These are phyloP conservation scores for Poecilia gillii DNA, from an alignment of 2,797 vertebrate species.

Conservation along the genomic window DNA sequence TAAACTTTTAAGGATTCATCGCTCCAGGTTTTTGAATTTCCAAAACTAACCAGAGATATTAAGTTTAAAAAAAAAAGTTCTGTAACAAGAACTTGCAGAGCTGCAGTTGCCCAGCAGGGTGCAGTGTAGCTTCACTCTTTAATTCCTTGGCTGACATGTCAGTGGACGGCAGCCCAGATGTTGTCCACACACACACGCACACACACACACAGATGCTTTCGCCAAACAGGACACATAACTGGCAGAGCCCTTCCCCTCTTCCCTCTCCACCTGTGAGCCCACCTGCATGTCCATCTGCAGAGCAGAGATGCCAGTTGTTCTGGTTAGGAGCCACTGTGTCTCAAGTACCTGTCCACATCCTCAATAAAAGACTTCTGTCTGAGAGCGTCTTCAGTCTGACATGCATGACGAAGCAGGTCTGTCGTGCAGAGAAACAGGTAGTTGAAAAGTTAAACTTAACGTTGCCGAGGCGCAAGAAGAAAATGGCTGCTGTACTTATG, in stretches of 20 bases:
- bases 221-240: conserved; percentile 77
- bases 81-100: conserved; percentile 31
- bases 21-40: not conserved
- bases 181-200: conserved; percentile 36
- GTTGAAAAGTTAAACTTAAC: not conserved
- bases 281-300: conserved; percentile 86
- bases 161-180: conserved; percentile 77
- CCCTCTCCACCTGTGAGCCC: conserved; percentile 77
- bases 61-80: not conserved
- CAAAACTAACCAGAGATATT: not conserved
- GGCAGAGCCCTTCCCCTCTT: conserved; percentile 67
- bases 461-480: not conserved
- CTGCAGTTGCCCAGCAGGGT: conserved; percentile 69
- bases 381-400: conserved; percentile 51
- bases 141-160: conserved; percentile 34
- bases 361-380: conserved; percentile 37
- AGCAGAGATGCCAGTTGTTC: conserved; percentile 81
- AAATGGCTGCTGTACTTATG: not conserved
- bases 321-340: conserved; percentile 79
- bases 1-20: not conserved
- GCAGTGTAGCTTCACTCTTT: conserved; percentile 77
- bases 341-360: conserved; percentile 69
- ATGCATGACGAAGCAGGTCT: conserved; percentile 22
- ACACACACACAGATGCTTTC: conserved; percentile 30
- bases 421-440: not conserved